Evolutionary conservation across 2,113 vertebrate species (phyloP), one percentile per base, ranked within the genome.

Genomic region (Aphelocoma coerulescens): DNA sequence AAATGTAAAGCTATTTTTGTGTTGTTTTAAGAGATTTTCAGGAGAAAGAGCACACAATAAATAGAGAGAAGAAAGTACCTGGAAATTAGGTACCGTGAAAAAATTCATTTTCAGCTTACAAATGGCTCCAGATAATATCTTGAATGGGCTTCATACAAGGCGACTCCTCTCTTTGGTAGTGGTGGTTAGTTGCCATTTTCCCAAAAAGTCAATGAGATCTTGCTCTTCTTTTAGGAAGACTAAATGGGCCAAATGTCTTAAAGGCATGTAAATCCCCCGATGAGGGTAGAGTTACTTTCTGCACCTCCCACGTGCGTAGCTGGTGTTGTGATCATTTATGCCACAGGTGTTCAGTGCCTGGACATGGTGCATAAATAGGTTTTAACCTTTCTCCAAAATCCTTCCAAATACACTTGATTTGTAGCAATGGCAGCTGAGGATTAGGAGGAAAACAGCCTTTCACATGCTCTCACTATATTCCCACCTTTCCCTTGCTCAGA

Each of bases 381-480:
- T 94, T 84, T 94, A 95, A 95, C 94, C 96, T 75, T 91, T 89
- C 66, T 67, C 74, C 73, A 94, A 74, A 91, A 94, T 86, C 73
- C 62, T 93, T 85, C 74, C 71, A 85, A 95, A 95, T 93, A 67
- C 39, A n/a, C 89, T 95, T 95, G 94, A 90, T 95, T 96, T 92
- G 93, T 93, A 77, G 86, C 85, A 89, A 94, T 58, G 82, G 91
- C 94, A 96, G 91, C 95, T 96, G 96, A 63, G 86, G 91, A 96
- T 93, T 94, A 96, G 82, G 76, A 75, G 33, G 58, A 94, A 58
- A n/a, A 32, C 18, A 33, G 76, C 55, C 66, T 95, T 97, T 90
- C 61, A 41, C 63, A 27, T 57, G 18, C 43, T 91, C 1, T 11
- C 16, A 30, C 51, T 21, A 3, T 75, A 35, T 81, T 84, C 33